Evolutionary conservation across 2,797 vertebrate species (phyloP), one percentile per base, ranked within the genome.

Genomic region (Heliangelus exortis): DNA sequence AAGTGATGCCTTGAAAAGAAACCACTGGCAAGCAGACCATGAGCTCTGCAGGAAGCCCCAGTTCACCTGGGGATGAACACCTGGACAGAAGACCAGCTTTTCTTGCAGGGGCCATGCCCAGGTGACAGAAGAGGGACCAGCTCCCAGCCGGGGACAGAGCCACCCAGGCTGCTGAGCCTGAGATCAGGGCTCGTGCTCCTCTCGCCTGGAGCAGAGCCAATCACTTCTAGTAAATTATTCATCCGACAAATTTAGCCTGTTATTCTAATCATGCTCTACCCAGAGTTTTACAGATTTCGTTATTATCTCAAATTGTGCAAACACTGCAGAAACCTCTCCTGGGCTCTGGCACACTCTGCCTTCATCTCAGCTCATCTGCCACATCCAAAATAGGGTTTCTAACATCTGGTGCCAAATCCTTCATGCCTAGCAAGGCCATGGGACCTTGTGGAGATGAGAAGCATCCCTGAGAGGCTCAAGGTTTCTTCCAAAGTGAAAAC

Each of bases 141-240:
- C 41, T 93, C 65, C 53, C 75, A 47, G 84, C 72, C 1, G 21
- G 85, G 69, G 77, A 78, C 66, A 68, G 63, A 92, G 72, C 63
- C 58, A 68, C 54, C 33, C 48, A 14, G 59, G 68, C 93, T 80
- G 73, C 74, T 90, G 81, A 89, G 65, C 63, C 84, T 31, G 75
- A 82, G 89, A 87, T 48, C 41, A 58, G 79, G 76, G 43, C 93
- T 93, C 74, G 28, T 54, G 67, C 77, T 90, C 5, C 0, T 88
- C 85, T 93, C 26, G 1, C 87, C 94, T 93, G 93, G 95, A 95
- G 82, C 14, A 1, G 23, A 1, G 90, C 96, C 96, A 96, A 78
- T 87, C 51, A 45, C 74, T 95, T 76, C 83, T 92, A 87, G 84
- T 96, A 94, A 95, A 96, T 95, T 96, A 95, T 96, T 96, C 95